These are phyloP conservation scores for Cryptotis parvus DNA, from an alignment of 2,113 vertebrate species.

Conservation along the genomic window DNA sequence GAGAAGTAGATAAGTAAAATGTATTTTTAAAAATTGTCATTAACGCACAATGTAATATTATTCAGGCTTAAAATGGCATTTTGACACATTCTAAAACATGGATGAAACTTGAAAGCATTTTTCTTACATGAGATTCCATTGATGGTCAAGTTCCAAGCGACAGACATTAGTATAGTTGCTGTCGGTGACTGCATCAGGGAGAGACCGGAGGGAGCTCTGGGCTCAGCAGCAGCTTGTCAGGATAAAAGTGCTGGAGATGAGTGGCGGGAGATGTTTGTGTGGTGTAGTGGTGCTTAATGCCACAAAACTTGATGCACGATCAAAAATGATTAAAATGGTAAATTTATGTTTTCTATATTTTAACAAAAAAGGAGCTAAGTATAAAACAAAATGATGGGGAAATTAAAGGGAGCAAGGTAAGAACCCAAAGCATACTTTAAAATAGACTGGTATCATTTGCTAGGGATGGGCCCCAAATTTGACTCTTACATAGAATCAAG, in stretches of 20 bases:
- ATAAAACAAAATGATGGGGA: slow-evolving; percentile 10
- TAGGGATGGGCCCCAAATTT: background rate
- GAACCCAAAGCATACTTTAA: background rate
- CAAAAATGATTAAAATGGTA: background rate
- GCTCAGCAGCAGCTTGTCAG: background rate
- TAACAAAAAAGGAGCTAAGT: background rate
- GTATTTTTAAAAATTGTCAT: background rate
- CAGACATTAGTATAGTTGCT: background rate
- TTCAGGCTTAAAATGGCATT: background rate
- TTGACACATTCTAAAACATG: background rate
- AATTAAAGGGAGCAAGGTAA: slow-evolving; percentile 6
- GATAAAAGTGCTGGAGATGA: background rate
- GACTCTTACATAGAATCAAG: background rate
- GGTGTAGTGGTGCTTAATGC: background rate
- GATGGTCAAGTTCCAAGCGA: background rate
- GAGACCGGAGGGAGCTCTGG: background rate
- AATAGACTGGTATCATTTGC: background rate
- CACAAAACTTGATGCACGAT: background rate
- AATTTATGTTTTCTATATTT: slow-evolving; percentile 27
- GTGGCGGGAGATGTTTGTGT: background rate
- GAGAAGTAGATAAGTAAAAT: slow-evolving; percentile 14
- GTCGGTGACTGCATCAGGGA: background rate
- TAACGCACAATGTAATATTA: background rate
- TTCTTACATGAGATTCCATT: background rate
- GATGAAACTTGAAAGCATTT: background rate